Conservation (phyloP, 1,140 invertebrate genomes). For the Brachystomella parvula region DNA sequence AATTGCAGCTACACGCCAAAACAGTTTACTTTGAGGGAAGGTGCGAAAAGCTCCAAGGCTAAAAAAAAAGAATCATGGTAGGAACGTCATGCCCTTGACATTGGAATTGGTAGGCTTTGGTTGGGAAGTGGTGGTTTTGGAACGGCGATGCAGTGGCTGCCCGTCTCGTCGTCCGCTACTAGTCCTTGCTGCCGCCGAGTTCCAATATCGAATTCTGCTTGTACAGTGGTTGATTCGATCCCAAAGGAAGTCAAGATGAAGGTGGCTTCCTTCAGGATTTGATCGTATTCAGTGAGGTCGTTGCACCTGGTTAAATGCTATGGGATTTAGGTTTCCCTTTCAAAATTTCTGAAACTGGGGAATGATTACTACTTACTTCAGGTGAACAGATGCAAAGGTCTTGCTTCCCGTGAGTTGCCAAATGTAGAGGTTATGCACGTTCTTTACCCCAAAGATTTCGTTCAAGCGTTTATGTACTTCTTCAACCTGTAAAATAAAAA, state of each 20-base stretch:
- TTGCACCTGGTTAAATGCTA: conserved; percentile 54
- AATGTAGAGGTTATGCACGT: conserved; percentile 47
- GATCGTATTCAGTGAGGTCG: conserved; percentile 79
- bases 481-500: conserved; percentile 41
- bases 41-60: too few species aligned
- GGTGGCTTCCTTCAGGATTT: conserved; percentile 84
- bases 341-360: background rate
- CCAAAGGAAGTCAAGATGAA: conserved; percentile 89
- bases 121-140: too few species aligned
- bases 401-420: conserved; percentile 45
- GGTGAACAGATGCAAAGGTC: conserved; percentile 46
- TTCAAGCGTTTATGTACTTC: conserved; percentile 37
- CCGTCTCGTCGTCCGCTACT: too few species aligned
- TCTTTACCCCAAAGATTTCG: conserved; percentile 41
- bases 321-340: too few species aligned
- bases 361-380: conserved; percentile 39
- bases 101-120: too few species aligned
- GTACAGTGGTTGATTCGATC: conserved; percentile 83
- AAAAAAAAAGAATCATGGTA: too few species aligned
- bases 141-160: too few species aligned
- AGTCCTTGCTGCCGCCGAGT: too few species aligned
- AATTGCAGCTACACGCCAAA: too few species aligned
- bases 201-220: conserved; percentile 70
- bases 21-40: too few species aligned
- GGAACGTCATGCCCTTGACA: too few species aligned